Evolutionary conservation across 2,113 vertebrate genomes (phyloP).

Genomic region (Bucco capensis): DNA sequence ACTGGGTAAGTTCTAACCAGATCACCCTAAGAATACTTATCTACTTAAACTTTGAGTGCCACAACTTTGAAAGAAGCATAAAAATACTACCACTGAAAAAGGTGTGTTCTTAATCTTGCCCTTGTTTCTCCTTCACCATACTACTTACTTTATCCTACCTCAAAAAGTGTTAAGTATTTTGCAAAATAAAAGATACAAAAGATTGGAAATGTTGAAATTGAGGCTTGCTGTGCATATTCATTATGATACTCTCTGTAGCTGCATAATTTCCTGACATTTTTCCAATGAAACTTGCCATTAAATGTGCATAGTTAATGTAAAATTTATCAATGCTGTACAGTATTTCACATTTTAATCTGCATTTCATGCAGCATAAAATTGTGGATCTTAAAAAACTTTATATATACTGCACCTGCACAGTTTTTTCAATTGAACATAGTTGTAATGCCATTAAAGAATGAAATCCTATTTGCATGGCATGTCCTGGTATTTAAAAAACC

Average conservation of each 20-base stretch:
- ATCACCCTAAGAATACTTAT: background rate
- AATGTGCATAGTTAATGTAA: background rate
- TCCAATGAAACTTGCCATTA: background rate
- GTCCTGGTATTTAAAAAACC: background rate
- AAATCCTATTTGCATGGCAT: background rate
- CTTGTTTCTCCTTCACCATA: background rate
- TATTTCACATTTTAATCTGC: background rate
- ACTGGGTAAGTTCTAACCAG: background rate
- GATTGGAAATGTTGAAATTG: background rate
- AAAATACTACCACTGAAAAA: background rate
- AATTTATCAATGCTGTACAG: background rate
- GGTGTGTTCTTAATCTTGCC: background rate
- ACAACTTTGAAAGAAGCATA: background rate
- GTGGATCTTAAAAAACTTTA: background rate
- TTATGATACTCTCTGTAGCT: background rate
- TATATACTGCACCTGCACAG: background rate
- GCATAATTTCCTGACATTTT: background rate
- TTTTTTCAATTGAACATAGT: background rate
- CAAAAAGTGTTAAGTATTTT: background rate
- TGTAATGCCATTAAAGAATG: background rate
- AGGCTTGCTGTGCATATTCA: background rate
- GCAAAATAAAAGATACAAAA: background rate
- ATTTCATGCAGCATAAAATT: background rate
- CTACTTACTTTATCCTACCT: background rate
- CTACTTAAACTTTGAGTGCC: background rate